Evolutionary conservation across 2,113 vertebrate species (phyloP), one percentile per base, ranked within the genome.

Genomic region (Zingel zingel): DNA sequence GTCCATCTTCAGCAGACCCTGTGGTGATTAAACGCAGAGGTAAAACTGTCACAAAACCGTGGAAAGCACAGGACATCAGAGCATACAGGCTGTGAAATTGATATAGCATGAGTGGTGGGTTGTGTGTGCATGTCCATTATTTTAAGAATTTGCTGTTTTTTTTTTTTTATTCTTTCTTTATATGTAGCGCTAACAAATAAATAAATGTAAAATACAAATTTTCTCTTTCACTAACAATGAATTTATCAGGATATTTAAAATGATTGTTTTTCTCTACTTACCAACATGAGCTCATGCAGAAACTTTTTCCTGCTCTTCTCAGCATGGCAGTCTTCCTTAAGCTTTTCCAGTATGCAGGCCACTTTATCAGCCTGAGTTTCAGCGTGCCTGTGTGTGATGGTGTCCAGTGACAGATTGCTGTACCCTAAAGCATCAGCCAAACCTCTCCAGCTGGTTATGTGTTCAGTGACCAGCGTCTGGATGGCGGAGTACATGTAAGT

Each of bases 401-500:
- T 89, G 79, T 97, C 95, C 84, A 95, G 64, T 7, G 94, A 84
- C 84, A 96, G 82, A 61, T 95, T 92, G 53, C 94, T 94, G 86
- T 98, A 99, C 25, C 97, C 97, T 48, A 99, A 90, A 25, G 95
- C 94, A 56, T 96, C 92, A 64, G 98, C 97, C 84, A 99, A 96
- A 67, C 81, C 85, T 94, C 94, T 97, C 98, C 98, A 99, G 72
- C 95, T 95, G 48, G 90, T 94, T 78, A 99, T 92, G 54, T 96
- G 96, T 86, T 99, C 96, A 0, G 96, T 97, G 50, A 98, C 96
- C 66, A 97, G 87, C 0, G 96, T 97, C 84, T 99, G 94, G 85
- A 99, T 96, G 79, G 97, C 94, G 0, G 98, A 97, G 86, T 98
- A 99, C 93, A 99, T 98, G 71, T 99, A 99, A 13, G 98, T 99